phyloP scores from a whole-genome alignment of 2,888 invertebrate species.

The Aelia acuminata region DNA sequence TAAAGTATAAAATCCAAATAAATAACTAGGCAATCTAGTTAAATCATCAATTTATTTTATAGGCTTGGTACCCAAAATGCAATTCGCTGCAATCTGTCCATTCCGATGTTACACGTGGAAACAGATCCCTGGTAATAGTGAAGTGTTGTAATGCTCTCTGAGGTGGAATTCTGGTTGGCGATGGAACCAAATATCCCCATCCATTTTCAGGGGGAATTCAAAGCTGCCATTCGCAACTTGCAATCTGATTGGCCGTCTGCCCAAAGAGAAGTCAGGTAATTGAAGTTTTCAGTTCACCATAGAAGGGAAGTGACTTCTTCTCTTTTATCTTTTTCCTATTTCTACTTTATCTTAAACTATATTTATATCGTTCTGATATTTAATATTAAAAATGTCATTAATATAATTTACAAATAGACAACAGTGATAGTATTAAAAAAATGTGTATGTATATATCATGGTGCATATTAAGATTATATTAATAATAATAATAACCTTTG shows the following conservation, averaged over 20 bases:
- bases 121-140: neutral
- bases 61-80: neutral
- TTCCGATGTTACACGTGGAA: neutral
- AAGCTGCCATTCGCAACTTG: neutral
- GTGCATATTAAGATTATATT: too few species aligned
- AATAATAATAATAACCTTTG: too few species aligned
- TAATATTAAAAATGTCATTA: too few species aligned
- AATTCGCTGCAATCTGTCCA: neutral
- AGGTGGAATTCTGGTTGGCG: neutral
- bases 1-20: too few species aligned
- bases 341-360: too few species aligned
- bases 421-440: too few species aligned
- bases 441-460: too few species aligned
- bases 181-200: neutral
- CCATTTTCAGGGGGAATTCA: neutral
- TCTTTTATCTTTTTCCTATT: neutral
- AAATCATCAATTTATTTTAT: neutral
- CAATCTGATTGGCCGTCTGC: neutral
- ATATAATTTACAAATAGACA: too few species aligned
- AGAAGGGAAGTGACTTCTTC: neutral
- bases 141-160: neutral
- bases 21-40: neutral
- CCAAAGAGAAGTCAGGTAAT: neutral
- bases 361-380: too few species aligned
- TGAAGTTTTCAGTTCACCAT: neutral